phyloP scores from a whole-genome alignment of 2,797 vertebrate genomes.

The Manis pentadactyla region DNA sequence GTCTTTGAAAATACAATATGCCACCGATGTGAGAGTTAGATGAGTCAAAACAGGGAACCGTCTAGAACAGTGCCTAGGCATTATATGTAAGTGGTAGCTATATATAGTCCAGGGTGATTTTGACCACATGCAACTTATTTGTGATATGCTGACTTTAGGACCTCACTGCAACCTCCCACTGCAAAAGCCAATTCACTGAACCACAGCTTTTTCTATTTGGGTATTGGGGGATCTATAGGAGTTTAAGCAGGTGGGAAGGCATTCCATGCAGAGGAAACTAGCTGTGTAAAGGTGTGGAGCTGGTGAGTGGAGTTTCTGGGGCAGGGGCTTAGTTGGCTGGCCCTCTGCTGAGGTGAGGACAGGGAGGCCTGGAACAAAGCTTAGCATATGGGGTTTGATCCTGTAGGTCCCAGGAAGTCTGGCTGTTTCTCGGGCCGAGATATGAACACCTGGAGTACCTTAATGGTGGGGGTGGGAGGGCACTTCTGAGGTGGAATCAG shows the following conservation, averaged over 20 bases:
- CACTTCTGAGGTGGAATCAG: not conserved
- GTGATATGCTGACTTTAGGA: not conserved
- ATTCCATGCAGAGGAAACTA: not conserved
- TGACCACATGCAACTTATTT: slow-evolving; percentile 39
- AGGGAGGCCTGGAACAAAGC: not conserved
- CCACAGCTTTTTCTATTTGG: not conserved
- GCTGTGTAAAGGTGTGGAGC: not conserved
- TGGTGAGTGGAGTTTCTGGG: not conserved
- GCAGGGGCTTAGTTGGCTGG: not conserved
- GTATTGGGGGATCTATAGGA: slow-evolving; percentile 7
- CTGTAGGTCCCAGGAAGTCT: not conserved
- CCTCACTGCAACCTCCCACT: not conserved
- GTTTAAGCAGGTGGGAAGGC: not conserved
- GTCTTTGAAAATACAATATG: slow-evolving; percentile 43
- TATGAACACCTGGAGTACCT: not conserved
- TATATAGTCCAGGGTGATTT: slow-evolving; percentile 13
- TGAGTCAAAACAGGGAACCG: slow-evolving; percentile 33
- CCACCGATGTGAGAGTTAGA: not conserved
- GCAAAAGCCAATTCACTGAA: not conserved
- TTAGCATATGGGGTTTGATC: not conserved
- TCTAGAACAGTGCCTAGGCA: slow-evolving; percentile 27
- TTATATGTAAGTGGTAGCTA: not conserved
- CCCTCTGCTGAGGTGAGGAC: not conserved
- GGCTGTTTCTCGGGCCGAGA: not conserved
- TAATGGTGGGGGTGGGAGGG: not conserved